Base-by-base conservation (phyloP, 37 sponge, comb jelly and placozoan species). In the Diacarnus erythraeanus region DNA sequence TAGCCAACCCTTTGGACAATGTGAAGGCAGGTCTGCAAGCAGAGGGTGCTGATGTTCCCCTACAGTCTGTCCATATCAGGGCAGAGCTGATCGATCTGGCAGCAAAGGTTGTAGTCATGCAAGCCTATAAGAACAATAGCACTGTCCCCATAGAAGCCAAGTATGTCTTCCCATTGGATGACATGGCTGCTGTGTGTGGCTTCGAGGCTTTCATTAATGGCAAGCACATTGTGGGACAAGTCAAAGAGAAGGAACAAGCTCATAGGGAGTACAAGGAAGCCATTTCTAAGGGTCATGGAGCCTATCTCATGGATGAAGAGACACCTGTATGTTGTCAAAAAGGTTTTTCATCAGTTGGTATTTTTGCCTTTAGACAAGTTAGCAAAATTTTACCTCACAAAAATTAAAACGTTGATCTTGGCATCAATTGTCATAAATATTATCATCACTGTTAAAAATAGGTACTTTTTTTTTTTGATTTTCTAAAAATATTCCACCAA, bases 261-360 rank as follows among this genome's bases (percentile, higher is more conserved):
- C 94, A 96, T 81, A 83, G 83, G 56, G 99, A 98, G 77, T 98
- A 98, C 88, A 93, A 77, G 64, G 95, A 98, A 75, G 99, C 99
- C 74, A 95, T 98, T 64, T 89, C 90, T 51, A 82, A 94, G 73
- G 99, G 99, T 22, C 97, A 98, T 80, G 99, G 99, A 26, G 99
- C 99, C 26, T 98, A 98, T 81, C 97, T 98, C 77, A 98, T 98
- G 99, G 99, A 98, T 39, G 97, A 96, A 59, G 99, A 98, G 75
- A 91, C 95, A 57, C 95, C 96, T 38, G 96, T 97, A 35, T 83
- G 86, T 87, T 8, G 37, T 17, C 70, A 10, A 37, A n/a, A n/a
- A n/a, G n/a, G n/a, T n/a, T n/a, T n/a, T n/a, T n/a, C n/a, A n/a
- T n/a, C n/a, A n/a, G n/a, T n/a, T n/a, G n/a, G n/a, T n/a, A n/a